Percentiles rank a stretch among this genome's conserved stretches.
Evolutionary conservation across 1,140 invertebrate species (phyloP).

Genomic region (Drosophila tropicalis): DNA sequence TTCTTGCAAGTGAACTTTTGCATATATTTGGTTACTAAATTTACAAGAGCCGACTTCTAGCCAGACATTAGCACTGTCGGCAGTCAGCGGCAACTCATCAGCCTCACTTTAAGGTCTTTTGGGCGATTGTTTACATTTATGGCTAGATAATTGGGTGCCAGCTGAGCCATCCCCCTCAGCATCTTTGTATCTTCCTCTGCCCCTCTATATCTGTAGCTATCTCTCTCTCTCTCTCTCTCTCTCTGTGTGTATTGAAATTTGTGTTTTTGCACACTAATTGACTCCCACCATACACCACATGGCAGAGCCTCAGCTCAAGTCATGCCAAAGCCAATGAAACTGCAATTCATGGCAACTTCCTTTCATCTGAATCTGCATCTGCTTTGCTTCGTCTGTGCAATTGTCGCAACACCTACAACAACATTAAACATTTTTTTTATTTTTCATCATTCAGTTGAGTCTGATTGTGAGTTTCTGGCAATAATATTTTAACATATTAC

Average conservation of each 20-base stretch:
- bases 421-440: slow-evolving; percentile 17
- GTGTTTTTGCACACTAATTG: slow-evolving; percentile 70
- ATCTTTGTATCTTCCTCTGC: slow-evolving; percentile 1
- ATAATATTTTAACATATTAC: neutral
- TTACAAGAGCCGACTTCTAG: slow-evolving; percentile 59
- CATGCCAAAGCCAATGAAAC: slow-evolving; percentile 37
- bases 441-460: slow-evolving; percentile 15
- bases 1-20: slow-evolving; percentile 62
- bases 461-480: neutral
- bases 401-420: slow-evolving; percentile 62
- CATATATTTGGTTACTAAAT: slow-evolving; percentile 53
- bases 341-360: slow-evolving; percentile 71
- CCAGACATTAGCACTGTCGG: slow-evolving; percentile 16
- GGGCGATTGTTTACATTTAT: slow-evolving; percentile 79
- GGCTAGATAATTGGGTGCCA: slow-evolving; percentile 76
- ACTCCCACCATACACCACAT: slow-evolving; percentile 60
- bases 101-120: slow-evolving; percentile 69
- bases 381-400: slow-evolving; percentile 31
- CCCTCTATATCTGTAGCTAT: neutral
- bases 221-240: neutral
- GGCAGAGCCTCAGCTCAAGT: slow-evolving; percentile 6
- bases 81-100: slow-evolving; percentile 27
- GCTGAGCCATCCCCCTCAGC: neutral
- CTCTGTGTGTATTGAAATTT: slow-evolving; percentile 38
- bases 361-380: slow-evolving; percentile 45